Evolutionary conservation across 2,797 vertebrate species (phyloP), one percentile per base, ranked within the genome.

Genomic region (Spea hammondii): DNA sequence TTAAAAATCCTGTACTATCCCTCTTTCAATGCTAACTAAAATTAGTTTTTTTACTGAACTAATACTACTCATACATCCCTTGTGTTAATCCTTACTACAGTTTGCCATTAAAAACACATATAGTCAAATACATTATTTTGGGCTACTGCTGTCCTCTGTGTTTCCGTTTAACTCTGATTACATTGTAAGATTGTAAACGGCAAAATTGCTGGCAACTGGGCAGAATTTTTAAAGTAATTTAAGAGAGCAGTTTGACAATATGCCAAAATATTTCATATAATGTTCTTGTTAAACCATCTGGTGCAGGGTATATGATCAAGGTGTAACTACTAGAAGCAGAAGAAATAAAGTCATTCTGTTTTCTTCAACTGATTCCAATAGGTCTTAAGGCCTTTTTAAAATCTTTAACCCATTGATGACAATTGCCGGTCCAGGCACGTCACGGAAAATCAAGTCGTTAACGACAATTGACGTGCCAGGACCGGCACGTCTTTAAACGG

Each of bases 181-280:
- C 11, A 11, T 59, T 59, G 55, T 66, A 48, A 46, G 49, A 74
- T 79, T 49, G 7, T 32, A 32, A 32, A 32, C 32, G 1, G 32
- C 32, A 32, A 32, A 32, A 32, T 32, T 32, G 1, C 32, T 76
- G 73, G 73, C 67, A 65, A 53, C 10, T 65, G 49, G 54, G 67
- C 79, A 80, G 73, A 76, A 66, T 80, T 69, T 59, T 80, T 60
- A 5, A 4, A 65, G 65, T n/a, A 57, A 75, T 60, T 68, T 74
- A 62, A 79, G 13, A 74, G 65, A 46, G 59, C 45, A 44, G 66
- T 74, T 80, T 80, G 78, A 80, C 72, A 80, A 80, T 68, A 80
- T 76, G 79, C 73, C 79, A 80, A 80, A 80, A 80, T 80, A 80
- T 80, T 80, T 70, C 70, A 71, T 70, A 74, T 80, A 80, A 71